Evolutionary conservation across 2,888 invertebrate species (phyloP), one percentile per base, ranked within the genome.

Genomic region (Epirrhoe tristata): DNA sequence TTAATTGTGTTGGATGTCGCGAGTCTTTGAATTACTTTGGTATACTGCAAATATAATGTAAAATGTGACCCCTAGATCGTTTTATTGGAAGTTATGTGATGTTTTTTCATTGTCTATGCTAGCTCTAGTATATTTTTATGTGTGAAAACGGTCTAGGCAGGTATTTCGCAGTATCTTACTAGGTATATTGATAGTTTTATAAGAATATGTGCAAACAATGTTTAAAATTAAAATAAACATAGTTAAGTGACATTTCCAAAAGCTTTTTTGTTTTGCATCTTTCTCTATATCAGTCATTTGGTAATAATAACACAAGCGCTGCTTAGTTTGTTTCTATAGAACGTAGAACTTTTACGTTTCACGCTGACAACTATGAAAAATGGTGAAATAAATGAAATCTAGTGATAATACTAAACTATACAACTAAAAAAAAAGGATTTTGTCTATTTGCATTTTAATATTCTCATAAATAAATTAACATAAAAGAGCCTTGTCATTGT

Each of bases 201-300:
- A 85, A 85, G 81, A 77, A 78, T 77, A 81, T 78, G 77, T 84
- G 82, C 76, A 80, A 63, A 58, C 64, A 58, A 51, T 69, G 77
- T 78, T 81, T 77, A 8, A 43, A 43, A 43, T 43, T 43, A 43
- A 24, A 67, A 67, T 63, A 83, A 76, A 64, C 79, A 76, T 84
- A 84, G 82, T n/a, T 66, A 62, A 62, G 80, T 79, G 77, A 77
- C 77, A 81, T 82, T 81, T 78, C 72, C 74, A 73, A 71, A 74
- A 76, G 7, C 60, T 76, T 70, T 66, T 77, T 78, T 68, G 63
- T 73, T 78, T 58, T 12, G 4, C 24, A 24, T 14, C 36, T 39
- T 52, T 59, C 17, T 36, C 24, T 24, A 24, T 24, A 24, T 24
- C 24, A 24, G 24, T 24, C 24, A 2, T 24, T 34, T 34, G 34